Evolutionary conservation across 2,113 vertebrate species (phyloP), one percentile per base, ranked within the genome.

Genomic region (Burhinus bistriatus): DNA sequence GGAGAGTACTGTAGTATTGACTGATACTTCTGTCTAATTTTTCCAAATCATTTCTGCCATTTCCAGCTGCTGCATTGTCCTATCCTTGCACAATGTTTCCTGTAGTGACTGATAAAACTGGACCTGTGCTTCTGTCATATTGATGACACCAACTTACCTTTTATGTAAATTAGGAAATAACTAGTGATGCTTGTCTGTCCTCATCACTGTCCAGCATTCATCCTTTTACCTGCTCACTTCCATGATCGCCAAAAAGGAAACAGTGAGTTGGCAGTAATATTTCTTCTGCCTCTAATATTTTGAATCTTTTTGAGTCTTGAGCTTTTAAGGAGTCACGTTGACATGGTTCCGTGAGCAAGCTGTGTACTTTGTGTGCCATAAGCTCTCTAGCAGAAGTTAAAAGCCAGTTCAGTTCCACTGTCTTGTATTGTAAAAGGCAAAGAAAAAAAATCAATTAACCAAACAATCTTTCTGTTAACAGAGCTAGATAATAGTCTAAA

Each of bases 231-330:
- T 91, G 42, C 68, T 83, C 1, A 0, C 22, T 88, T 84, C 59
- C 62, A 0, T 55, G 36, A 29, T 29, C 0, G 0, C 23, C n/a
- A 38, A 32, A 72, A 78, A 81, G 18, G 26, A 89, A 42, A 38
- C 27, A 57, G 27, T 78, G 44, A 68, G 17, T 38, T 89, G 36
- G 22, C 54, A 81, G 25, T 72, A 91, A 16, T 83, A 42, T 27
- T 83, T 91, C 42, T 76, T 79, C 47, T 66, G 45, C 22, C 30
- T 93, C 66, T 66, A 62, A 10, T 90, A 36, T 44, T 79, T 72
- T 52, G 29, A 61, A 44, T 49, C 9, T 81, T 85, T 82, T 45
- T 84, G 58, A 64, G 21, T 62, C 26, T 64, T 47, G 78, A 77
- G 32, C 32, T 92, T 89, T 71, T 26, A 79, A 68, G 76, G 16